These are phyloP conservation scores for Hyposoter dolosus DNA, from an alignment of 2,888 invertebrate genomes.

Conservation along the genomic window DNA sequence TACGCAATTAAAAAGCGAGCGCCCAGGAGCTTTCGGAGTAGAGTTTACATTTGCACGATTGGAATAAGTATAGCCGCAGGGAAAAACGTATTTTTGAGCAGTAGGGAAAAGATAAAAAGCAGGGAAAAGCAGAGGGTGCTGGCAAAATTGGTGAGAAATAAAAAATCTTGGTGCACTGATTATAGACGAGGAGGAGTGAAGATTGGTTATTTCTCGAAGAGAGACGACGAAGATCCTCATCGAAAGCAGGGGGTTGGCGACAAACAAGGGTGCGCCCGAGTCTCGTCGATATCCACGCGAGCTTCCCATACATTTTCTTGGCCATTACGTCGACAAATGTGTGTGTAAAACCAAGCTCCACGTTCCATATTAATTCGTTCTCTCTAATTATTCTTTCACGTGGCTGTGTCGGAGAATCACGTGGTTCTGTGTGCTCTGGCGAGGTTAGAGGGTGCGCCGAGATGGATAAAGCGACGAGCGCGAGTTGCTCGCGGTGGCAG, in stretches of 20 bases:
- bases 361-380: constrained; percentile 67
- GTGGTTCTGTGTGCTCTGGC: constrained; percentile 34
- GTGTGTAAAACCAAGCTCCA: constrained; percentile 16
- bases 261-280: constrained; percentile 63
- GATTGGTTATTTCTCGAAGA: constrained; percentile 1
- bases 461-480: background rate
- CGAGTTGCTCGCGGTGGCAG: background rate
- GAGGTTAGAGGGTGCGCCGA: constrained; percentile 55
- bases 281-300: constrained; percentile 43
- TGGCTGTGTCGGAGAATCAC: constrained; percentile 50
- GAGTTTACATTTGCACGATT: background rate
- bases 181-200: constrained; percentile 48
- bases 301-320: constrained; percentile 20
- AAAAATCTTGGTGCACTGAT: constrained; percentile 63
- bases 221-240: background rate
- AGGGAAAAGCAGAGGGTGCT: background rate
- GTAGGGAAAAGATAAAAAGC: background rate
- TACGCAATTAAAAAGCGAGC: constrained; percentile 81
- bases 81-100: background rate
- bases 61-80: background rate
- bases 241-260: background rate
- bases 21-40: constrained; percentile 71
- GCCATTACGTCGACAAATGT: background rate
- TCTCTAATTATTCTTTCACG: constrained; percentile 67
- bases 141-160: background rate